phyloP scores from a whole-genome alignment of 1,140 invertebrate genomes.

The Conopomorpha cramerella region DNA sequence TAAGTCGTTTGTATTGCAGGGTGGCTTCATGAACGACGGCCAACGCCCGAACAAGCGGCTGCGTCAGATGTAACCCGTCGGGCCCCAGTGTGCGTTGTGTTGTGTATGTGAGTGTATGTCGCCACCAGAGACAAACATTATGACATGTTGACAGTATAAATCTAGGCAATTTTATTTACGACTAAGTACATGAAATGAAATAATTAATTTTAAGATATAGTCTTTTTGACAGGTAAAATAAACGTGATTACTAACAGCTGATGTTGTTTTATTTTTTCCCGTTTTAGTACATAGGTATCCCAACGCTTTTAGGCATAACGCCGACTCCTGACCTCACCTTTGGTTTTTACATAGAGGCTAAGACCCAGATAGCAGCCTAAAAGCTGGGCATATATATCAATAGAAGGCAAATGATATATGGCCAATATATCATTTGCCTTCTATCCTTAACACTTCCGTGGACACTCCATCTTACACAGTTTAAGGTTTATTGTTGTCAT shows the following conservation, averaged over 20 bases:
- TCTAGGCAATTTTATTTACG: constrained; percentile 58
- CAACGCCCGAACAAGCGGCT: constrained; percentile 52
- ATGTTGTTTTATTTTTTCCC: constrained; percentile 20
- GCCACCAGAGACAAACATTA: constrained; percentile 33
- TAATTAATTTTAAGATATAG: constrained; percentile 43
- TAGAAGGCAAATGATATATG: no score
- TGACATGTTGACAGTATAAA: constrained; percentile 31
- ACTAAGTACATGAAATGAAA: constrained; percentile 50
- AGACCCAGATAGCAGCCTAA: no score
- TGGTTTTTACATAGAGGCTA: no score
- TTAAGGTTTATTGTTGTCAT: no score
- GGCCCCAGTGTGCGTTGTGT: constrained; percentile 13
- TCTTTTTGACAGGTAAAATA: constrained; percentile 56
- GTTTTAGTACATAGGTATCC: no score
- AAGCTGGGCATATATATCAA: no score
- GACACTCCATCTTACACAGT: no score
- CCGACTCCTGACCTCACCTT: no score
- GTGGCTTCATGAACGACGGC: constrained; percentile 50
- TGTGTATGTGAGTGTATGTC: constrained; percentile 31
- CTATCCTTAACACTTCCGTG: no score
- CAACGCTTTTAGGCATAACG: no score
- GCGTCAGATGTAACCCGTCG: constrained; percentile 35
- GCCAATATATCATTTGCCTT: no score
- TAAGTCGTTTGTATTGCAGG: no score
- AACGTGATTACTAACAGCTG: constrained; percentile 42